phyloP scores from a whole-genome alignment of 2,888 invertebrate species.

The Rhogogaster chlorosoma region DNA sequence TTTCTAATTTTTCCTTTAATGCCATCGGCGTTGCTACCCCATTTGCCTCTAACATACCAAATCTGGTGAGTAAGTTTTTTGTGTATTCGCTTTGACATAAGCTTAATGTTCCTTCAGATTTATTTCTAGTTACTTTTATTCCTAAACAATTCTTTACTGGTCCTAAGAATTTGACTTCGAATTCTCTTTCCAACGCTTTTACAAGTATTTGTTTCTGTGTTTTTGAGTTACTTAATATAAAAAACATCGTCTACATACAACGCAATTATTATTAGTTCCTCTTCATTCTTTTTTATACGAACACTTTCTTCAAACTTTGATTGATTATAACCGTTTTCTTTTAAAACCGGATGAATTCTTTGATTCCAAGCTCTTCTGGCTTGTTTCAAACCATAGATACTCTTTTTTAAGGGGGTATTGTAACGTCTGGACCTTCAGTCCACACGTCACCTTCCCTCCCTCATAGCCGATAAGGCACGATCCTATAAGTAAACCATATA shows the following conservation, averaged over 20 bases:
- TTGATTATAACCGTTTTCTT: not conserved
- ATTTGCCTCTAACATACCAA: slow-evolving; percentile 60
- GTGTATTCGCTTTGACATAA: slow-evolving; percentile 59
- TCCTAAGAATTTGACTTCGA: slow-evolving; percentile 47
- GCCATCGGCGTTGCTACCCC: slow-evolving; percentile 66
- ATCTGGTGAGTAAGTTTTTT: slow-evolving; percentile 53
- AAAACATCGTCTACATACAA: slow-evolving; percentile 51
- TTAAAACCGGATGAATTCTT: slow-evolving; percentile 45
- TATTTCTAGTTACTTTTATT: slow-evolving; percentile 38
- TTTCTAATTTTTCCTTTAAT: slow-evolving; percentile 56
- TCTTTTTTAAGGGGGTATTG: slow-evolving; percentile 56
- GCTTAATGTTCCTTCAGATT: not conserved
- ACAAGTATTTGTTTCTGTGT: slow-evolving; percentile 23
- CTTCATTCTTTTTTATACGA: not conserved
- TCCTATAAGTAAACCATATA: no score
- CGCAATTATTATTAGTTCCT: not conserved
- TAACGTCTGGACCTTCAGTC: no score
- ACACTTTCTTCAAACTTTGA: not conserved
- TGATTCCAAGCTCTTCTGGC: slow-evolving; percentile 55
- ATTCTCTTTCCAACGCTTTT: slow-evolving; percentile 6
- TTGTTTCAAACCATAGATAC: slow-evolving; percentile 56
- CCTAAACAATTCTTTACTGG: slow-evolving; percentile 44
- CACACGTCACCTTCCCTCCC: no score
- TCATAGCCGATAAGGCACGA: no score
- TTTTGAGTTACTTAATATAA: slow-evolving; percentile 2